Evolutionary conservation across 2,113 vertebrate genomes (phyloP), one percentile per base, ranked within the genome.

Genomic region (Oncorhynchus mykiss): DNA sequence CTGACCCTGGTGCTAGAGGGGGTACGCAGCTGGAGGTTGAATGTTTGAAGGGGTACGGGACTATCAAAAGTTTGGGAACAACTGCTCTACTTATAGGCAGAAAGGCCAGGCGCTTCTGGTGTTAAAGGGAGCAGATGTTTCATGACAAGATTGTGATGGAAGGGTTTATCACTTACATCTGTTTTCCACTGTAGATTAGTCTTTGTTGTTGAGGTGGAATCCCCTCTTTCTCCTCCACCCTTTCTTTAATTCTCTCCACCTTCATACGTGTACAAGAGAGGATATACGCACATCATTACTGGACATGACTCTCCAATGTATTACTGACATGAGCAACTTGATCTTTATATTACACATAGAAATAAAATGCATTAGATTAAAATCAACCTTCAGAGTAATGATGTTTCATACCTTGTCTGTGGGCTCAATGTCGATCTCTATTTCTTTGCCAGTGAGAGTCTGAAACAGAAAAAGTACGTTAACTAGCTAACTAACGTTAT

Each of bases 211-310:
- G 96, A 1, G 96, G 96, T 20, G 96, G 96, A 78, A 98, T 98
- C 16, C 96, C 96, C 74, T 98, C 96, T 81, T 98, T 97, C 84
- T 98, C 96, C 69, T 98, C 96, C 67, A 98, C 96, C 7, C 96
- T 88, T 67, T 98, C 96, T 90, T 98, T 98, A 86, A 98, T 98
- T 82, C 96, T 93, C 85, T 98, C 96, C 94, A 98, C 96, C 96
- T 97, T 78, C 22, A 49, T 45, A 11, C 2, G 29, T 4, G 29
- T 4, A 22, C 5, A 85, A 79, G 65, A 1, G 39, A 5, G 48
- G 3, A 24, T 31, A n/a, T 8, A 22, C 72, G 13, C 14, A 45
- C 12, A 20, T 57, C 24, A 51, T 4, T 51, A 16, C 34, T 2
- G 49, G 13, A 18, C 48, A 67, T 9, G 65, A 22, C 20, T 18